Percentiles rank a stretch among this genome's conserved stretches.
Conservation (phyloP, 2,113 vertebrate species). For the Parus major region DNA sequence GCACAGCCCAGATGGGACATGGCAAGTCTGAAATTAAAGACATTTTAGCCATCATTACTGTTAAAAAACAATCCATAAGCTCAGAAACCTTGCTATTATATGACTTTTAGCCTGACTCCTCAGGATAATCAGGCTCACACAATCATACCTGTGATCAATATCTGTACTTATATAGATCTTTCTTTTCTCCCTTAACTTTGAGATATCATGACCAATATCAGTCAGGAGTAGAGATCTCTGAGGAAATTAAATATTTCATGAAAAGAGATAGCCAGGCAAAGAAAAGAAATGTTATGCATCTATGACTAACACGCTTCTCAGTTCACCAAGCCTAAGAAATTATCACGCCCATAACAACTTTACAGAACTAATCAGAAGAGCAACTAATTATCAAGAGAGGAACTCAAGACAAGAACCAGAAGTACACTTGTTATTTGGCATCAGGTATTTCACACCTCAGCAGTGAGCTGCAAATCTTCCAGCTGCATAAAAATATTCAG, state of each 20-base stretch:
- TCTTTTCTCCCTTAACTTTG: neutral
- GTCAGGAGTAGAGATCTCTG: neutral
- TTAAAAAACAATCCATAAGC: neutral
- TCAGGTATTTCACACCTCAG: neutral
- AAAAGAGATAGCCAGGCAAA: neutral
- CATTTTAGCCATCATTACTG: neutral
- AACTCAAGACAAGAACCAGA: neutral
- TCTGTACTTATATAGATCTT: neutral
- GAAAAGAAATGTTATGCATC: neutral
- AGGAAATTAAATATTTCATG: neutral
- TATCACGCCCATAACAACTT: fast-evolving
- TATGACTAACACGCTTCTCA: neutral
- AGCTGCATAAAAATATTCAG: neutral
- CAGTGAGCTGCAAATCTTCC: neutral
- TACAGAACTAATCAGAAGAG: neutral
- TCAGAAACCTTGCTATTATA: neutral
- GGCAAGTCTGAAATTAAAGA: neutral
- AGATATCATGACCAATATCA: neutral
- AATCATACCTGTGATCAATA: neutral
- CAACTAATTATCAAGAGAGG: neutral
- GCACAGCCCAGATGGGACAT: neutral
- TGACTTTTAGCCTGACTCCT: neutral
- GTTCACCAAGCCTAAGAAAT: neutral
- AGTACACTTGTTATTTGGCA: neutral
- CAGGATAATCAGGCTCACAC: neutral